These are phyloP conservation scores for Cryptocephalus primarius DNA, from an alignment of 2,888 invertebrate genomes.

Conservation along the genomic window DNA sequence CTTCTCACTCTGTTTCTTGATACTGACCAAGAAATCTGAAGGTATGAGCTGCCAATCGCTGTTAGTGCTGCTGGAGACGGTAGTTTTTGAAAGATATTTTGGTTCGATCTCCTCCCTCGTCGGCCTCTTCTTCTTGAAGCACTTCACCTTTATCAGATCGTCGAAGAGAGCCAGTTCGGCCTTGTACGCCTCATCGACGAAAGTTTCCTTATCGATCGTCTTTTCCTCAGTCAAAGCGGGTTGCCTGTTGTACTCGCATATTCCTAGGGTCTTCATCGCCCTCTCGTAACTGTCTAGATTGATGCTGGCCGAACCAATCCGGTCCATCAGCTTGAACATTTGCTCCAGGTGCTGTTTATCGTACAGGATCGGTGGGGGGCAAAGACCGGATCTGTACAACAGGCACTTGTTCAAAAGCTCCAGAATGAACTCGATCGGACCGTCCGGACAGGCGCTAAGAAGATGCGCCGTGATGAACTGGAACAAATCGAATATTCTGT, in stretches of 20 bases:
- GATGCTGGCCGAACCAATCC: constrained; percentile 29
- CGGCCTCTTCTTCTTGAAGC: constrained; percentile 3
- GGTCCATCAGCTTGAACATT: constrained; percentile 32
- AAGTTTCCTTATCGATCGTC: constrained; percentile 24
- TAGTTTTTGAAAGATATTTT: too few relatives aligned
- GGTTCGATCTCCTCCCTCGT: not conserved
- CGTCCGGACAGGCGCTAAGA: constrained; percentile 31
- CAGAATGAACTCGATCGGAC: constrained; percentile 37
- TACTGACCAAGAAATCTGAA: too few relatives aligned
- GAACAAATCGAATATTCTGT: constrained; percentile 37
- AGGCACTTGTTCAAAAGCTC: constrained; percentile 37
- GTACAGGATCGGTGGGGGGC: constrained; percentile 38
- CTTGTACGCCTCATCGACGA: constrained; percentile 25
- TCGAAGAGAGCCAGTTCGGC: constrained; percentile 17
- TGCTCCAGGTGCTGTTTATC: constrained; percentile 26
- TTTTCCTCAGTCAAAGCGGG: constrained; percentile 22
- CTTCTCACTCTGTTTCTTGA: too few relatives aligned
- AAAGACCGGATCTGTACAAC: constrained; percentile 36
- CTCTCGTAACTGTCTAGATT: constrained; percentile 27
- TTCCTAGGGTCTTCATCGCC: constrained; percentile 31
- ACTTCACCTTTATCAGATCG: constrained; percentile 18
- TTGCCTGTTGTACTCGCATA: constrained; percentile 25
- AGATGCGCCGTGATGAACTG: constrained; percentile 38
- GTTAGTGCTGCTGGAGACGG: too few relatives aligned
- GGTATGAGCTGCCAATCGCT: too few relatives aligned